Evolutionary conservation across 1,140 invertebrate genomes (phyloP).

Genomic region (Elysia chlorotica): DNA sequence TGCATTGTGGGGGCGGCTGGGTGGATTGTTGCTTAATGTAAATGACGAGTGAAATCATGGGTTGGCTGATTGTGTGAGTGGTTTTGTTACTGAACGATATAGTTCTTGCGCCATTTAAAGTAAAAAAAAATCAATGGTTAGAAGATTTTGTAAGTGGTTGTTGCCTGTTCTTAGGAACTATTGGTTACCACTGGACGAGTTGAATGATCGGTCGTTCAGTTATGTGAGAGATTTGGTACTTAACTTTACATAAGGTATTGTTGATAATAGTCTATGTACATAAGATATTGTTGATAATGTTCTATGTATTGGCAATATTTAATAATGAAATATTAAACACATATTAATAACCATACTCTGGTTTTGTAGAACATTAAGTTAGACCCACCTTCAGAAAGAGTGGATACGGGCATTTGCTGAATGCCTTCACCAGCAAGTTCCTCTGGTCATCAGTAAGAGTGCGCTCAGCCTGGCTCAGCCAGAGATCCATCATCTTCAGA

Average conservation of each 20-base stretch:
- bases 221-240: not conserved
- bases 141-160: no score
- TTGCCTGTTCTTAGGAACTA: no score
- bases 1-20: no score
- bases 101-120: no score
- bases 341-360: not conserved
- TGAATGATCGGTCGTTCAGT: not conserved
- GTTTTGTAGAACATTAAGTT: not conserved
- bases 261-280: not conserved
- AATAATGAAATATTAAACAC: not conserved
- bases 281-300: not conserved
- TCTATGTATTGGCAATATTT: not conserved
- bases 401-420: constrained; percentile 51
- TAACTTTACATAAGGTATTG: not conserved
- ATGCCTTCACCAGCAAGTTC: constrained; percentile 45
- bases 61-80: no score
- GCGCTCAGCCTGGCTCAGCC: constrained; percentile 39
- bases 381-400: constrained; percentile 52
- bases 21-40: no score
- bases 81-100: no score
- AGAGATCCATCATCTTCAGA: constrained; percentile 43
- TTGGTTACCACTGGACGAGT: no score
- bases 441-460: constrained; percentile 46
- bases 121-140: no score
- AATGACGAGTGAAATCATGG: no score